These are phyloP conservation scores for Drosophila saltans DNA, from an alignment of 1,140 invertebrate genomes.

Conservation along the genomic window DNA sequence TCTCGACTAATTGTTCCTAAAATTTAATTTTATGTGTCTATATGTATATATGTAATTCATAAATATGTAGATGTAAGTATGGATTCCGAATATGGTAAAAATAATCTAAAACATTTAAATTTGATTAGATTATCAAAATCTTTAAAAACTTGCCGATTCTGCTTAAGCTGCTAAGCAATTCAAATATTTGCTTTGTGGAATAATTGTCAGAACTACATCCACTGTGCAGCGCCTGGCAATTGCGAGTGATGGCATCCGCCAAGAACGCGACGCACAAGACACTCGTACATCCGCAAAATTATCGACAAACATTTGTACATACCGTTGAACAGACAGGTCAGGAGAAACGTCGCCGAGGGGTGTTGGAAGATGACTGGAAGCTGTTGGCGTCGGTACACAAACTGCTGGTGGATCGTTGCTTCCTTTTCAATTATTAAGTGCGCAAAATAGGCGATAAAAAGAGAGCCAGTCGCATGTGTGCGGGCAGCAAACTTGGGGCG, in stretches of 20 bases:
- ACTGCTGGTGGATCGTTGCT: slow-evolving; percentile 67
- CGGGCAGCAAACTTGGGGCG: slow-evolving; percentile 19
- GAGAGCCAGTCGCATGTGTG: slow-evolving; percentile 51
- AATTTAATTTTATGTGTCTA: no score
- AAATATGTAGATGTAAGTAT: no score
- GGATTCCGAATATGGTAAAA: no score
- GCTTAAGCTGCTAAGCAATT: no score
- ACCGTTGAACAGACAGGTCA: slow-evolving; percentile 36
- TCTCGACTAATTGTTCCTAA: no score
- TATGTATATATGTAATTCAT: no score
- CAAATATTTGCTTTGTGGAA: not conserved
- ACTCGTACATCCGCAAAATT: slow-evolving; percentile 81
- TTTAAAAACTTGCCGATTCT: no score
- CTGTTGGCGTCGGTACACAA: slow-evolving; percentile 41
- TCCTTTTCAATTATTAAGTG: slow-evolving; percentile 81
- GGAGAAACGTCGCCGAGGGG: not conserved
- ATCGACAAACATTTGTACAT: slow-evolving; percentile 81
- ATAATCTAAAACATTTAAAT: no score
- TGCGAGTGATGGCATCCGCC: slow-evolving; percentile 79
- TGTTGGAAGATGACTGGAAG: slow-evolving; percentile 34
- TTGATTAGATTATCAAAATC: no score
- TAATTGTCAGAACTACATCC: not conserved
- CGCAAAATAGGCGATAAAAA: slow-evolving; percentile 76
- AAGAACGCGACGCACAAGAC: slow-evolving; percentile 70
- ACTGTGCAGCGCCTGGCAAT: slow-evolving; percentile 51